Percentiles rank a stretch among this genome's conserved stretches.
These are phyloP conservation scores for Dendrocopos noguchii DNA, from an alignment of 2,113 vertebrate species.

Conservation along the genomic window DNA sequence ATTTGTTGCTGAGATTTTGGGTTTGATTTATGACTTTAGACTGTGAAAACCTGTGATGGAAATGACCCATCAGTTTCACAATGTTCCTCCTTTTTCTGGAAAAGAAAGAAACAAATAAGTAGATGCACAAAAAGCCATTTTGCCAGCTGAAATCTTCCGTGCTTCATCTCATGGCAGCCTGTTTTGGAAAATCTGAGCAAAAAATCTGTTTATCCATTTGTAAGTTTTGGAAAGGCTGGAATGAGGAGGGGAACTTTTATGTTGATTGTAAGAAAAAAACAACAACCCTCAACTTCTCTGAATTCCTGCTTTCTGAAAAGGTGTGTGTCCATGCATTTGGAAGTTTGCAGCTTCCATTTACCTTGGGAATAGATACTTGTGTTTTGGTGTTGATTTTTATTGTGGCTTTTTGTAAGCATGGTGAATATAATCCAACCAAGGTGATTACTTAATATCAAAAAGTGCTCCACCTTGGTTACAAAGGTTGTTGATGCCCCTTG, in stretches of 20 bases:
- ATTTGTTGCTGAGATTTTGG: neutral
- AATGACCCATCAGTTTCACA: neutral
- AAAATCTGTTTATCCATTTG: slow-evolving; percentile 66
- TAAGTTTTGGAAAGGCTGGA: slow-evolving; percentile 52
- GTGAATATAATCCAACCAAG: neutral
- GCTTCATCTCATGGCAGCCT: slow-evolving; percentile 43
- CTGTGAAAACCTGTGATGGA: neutral
- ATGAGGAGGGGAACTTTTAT: neutral
- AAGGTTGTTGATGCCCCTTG: neutral
- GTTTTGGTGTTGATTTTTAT: neutral
- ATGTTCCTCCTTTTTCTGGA: neutral
- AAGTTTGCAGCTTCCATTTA: neutral
- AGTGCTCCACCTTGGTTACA: neutral
- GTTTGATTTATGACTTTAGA: neutral
- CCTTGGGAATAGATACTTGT: neutral
- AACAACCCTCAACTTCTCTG: neutral
- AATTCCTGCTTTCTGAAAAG: neutral
- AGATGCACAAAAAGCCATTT: slow-evolving; percentile 26
- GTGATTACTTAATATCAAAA: neutral
- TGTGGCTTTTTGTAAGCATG: neutral
- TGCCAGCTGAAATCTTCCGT: slow-evolving; percentile 55
- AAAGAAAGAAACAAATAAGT: slow-evolving; percentile 31
- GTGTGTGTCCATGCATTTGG: neutral
- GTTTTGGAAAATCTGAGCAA: slow-evolving; percentile 59
- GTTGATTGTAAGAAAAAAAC: neutral